A percentile compares a stretch with the other conserved stretches of the same genome.
Conservation (phyloP, 2,797 vertebrate genomes). For the Melanotaenia parkinsoni region DNA sequence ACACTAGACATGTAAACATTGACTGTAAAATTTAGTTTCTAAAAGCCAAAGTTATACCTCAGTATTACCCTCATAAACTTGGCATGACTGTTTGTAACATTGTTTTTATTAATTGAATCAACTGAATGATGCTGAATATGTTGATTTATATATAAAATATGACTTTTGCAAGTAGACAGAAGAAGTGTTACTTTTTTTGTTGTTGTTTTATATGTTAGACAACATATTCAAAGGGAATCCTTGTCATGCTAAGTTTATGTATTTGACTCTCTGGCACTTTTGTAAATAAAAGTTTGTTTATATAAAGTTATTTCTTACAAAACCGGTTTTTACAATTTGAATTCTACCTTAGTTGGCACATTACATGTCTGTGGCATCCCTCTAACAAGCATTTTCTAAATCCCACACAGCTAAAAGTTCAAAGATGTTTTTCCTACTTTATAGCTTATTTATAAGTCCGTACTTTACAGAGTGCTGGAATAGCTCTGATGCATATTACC, state of each 20-base stretch:
- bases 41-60: constrained; percentile 51
- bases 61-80: constrained; percentile 52
- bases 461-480: constrained; percentile 33
- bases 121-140: constrained; percentile 11
- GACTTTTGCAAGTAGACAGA: constrained; percentile 25
- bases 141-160: constrained; percentile 35
- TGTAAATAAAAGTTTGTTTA: constrained; percentile 66
- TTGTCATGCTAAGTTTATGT: constrained; percentile 57
- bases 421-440: constrained; percentile 52
- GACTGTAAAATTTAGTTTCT: constrained; percentile 53
- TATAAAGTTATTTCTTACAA: constrained; percentile 75
- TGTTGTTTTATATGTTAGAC: constrained; percentile 15
- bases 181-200: neutral
- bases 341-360: constrained; percentile 69
- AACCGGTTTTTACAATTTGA: constrained; percentile 73
- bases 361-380: constrained; percentile 59
- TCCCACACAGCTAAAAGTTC: constrained; percentile 58
- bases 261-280: constrained; percentile 60
- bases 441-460: constrained; percentile 43
- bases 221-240: constrained; percentile 52
- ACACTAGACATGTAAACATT: constrained; percentile 55
- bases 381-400: constrained; percentile 68
- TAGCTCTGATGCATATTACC: constrained; percentile 32
- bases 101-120: constrained; percentile 16
- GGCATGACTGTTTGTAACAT: constrained; percentile 42